Evolutionary conservation across 2,113 vertebrate genomes (phyloP).

Genomic region (Ameiurus melas): DNA sequence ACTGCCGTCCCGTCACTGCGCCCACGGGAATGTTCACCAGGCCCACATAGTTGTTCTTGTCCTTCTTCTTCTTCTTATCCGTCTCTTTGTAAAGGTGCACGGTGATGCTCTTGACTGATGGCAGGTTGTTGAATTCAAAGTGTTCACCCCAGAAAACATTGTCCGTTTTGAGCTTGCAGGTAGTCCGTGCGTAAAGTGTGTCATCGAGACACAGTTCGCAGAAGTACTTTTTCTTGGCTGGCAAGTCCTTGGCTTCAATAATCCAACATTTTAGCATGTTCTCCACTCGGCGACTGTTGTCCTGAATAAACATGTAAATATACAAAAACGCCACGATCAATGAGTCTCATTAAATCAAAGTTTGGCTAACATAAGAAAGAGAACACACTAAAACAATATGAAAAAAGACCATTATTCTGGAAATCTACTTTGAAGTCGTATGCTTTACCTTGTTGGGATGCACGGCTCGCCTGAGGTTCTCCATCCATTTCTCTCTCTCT

Average conservation of each 20-base stretch:
- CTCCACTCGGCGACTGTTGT: conserved; percentile 93
- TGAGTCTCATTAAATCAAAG: not conserved
- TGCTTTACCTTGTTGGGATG: conserved; percentile 90
- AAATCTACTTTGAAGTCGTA: not conserved
- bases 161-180: conserved; percentile 95
- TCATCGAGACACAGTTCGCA: conserved; percentile 96
- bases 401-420: not conserved
- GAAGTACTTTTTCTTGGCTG: conserved; percentile 95
- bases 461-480: conserved; percentile 92
- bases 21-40: conserved; percentile 87
- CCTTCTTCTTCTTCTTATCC: conserved; percentile 96
- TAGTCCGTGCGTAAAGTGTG: conserved; percentile 92
- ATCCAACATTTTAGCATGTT: conserved; percentile 94
- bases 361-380: not conserved
- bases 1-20: conserved; percentile 86
- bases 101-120: conserved; percentile 79
- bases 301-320: conserved; percentile 64
- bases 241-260: conserved; percentile 95
- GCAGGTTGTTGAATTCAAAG: conserved; percentile 96
- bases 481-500: conserved; percentile 99
- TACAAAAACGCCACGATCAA: not conserved
- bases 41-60: conserved; percentile 94
- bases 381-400: not conserved
- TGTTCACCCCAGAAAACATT: conserved; percentile 98
- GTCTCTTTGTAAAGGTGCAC: conserved; percentile 97